These are phyloP conservation scores for Bimastos eiseni DNA, from an alignment of 2,888 invertebrate genomes.

Conservation along the genomic window DNA sequence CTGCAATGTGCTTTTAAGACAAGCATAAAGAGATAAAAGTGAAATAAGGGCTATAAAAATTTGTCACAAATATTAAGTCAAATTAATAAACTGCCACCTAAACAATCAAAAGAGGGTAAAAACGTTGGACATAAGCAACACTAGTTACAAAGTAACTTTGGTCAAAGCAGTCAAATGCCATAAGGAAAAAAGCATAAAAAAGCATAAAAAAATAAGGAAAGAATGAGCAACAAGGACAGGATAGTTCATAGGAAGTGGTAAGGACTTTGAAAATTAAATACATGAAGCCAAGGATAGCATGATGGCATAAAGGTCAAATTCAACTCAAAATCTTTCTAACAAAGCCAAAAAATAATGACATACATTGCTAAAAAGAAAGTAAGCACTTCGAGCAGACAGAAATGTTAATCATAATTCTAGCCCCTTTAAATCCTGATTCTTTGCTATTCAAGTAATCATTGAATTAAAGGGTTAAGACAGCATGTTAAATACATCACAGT, in stretches of 20 bases:
- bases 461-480: neutral
- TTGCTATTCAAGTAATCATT: neutral
- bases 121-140: neutral
- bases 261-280: neutral
- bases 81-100: neutral
- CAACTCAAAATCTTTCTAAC: neutral
- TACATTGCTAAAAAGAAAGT: neutral
- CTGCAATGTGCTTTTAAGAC: neutral
- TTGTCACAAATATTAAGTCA: neutral
- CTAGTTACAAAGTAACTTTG: neutral
- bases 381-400: neutral
- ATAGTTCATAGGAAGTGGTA: neutral
- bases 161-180: neutral
- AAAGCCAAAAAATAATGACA: neutral
- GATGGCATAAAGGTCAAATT: neutral
- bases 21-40: neutral
- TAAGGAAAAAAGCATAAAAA: neutral
- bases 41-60: neutral
- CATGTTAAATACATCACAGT: neutral
- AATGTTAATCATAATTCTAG: neutral
- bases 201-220: neutral
- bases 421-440: conserved; percentile 4
- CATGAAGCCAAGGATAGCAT: neutral
- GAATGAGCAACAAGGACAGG: neutral
- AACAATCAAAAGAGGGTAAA: neutral